These are phyloP conservation scores for Erannis defoliaria DNA, from an alignment of 2,888 invertebrate genomes.

Conservation along the genomic window DNA sequence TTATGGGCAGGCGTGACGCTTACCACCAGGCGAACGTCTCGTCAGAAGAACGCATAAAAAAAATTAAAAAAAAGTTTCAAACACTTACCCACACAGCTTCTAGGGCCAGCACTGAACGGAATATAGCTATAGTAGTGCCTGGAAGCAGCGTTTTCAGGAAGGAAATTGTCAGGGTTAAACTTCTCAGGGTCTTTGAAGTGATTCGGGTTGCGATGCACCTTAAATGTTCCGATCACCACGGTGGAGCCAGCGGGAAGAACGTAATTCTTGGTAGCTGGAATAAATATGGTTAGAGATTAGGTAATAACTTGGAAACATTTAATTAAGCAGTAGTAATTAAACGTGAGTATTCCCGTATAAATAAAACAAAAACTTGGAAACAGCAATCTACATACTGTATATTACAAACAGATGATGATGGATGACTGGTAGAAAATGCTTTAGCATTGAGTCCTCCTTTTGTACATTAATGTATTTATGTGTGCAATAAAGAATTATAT, in stretches of 20 bases:
- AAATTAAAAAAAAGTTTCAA: background rate
- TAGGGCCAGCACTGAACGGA: constrained; percentile 93
- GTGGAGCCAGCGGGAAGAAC: constrained; percentile 90
- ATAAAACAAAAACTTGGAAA: too few species aligned
- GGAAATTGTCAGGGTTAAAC: constrained; percentile 93
- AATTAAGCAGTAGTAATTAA: too few species aligned
- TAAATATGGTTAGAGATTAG: constrained; percentile 17
- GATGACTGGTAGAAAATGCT: too few species aligned
- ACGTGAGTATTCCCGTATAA: too few species aligned
- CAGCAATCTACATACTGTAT: too few species aligned
- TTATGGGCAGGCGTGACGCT: background rate
- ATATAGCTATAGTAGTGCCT: constrained; percentile 93
- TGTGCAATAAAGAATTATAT: too few species aligned
- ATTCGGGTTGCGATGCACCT: constrained; percentile 89
- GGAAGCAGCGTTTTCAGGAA: constrained; percentile 91
- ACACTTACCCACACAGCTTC: constrained; percentile 91
- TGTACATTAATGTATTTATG: too few species aligned
- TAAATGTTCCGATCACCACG: constrained; percentile 89
- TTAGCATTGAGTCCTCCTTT: too few species aligned
- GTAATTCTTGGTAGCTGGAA: constrained; percentile 87
- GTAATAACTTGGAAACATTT: too few species aligned
- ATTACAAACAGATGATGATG: too few species aligned
- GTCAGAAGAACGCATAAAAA: too few species aligned
- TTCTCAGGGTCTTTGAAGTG: constrained; percentile 90
- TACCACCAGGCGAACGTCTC: too few species aligned